Base-by-base conservation (phyloP, 2,888 invertebrate genomes). In the Agrotis ipsilon region DNA sequence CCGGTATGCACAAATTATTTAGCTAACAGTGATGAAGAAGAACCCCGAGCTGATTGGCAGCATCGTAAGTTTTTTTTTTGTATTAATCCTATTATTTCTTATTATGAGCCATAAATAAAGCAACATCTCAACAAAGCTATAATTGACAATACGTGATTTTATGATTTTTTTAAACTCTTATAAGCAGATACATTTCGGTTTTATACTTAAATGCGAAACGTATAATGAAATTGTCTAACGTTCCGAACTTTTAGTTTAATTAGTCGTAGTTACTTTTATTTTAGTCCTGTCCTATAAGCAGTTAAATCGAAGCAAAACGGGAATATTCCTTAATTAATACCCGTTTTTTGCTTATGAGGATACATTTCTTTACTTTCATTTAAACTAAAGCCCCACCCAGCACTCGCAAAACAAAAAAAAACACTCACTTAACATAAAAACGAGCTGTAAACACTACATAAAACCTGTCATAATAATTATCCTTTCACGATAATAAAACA, bases 1-100 rank as follows among this genome's bases (percentile, higher is more conserved):
- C 97, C 97, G 86, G 96, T 97, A 76, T 98, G 98, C 94, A 97
- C 98, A 90, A 98, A 98, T 95, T 98, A 98, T 92, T 96, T 98
- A 88, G 97, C 98, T 11, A 97, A 97, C 51, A 97, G 96, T 72
- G 96, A 97, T 69, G 97, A 98, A 76, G 98, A 98, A 81, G 98
- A 98, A 88, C 97, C 97, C 18, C 96, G 98, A 82, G 97, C 97
- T 69, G 98, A 98, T 88, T 98, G 98, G 98, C 97, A 97, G 93
- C 97, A 97, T 92, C 97, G 97, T 97, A 96, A 97, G 97, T 97
- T 11, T n/a, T n/a, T n/a, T n/a, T n/a, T n/a, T n/a, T n/a, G n/a
- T n/a, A n/a, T n/a, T n/a, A n/a, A n/a, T n/a, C n/a, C n/a, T n/a
- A n/a, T n/a, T n/a, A n/a, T n/a, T n/a, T n/a, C n/a, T n/a, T n/a